Evolutionary conservation across 1,140 invertebrate species (phyloP).

Genomic region (Bombus polaris): DNA sequence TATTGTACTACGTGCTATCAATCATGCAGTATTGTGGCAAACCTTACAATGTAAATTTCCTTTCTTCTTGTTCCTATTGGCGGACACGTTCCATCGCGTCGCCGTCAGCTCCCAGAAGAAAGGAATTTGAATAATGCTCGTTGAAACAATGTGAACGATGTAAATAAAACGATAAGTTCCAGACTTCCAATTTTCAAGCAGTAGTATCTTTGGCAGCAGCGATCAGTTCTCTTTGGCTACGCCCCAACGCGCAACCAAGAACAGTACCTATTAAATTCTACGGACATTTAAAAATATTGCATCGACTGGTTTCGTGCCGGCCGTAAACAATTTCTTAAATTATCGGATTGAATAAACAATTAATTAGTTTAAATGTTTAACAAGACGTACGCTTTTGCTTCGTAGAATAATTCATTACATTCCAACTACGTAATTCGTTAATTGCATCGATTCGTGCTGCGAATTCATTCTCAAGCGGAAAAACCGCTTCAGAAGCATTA

Average conservation of each 20-base stretch:
- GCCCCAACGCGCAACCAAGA: constrained; percentile 32
- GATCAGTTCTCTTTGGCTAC: constrained; percentile 47
- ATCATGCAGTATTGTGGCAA: background rate
- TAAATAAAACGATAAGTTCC: constrained; percentile 64
- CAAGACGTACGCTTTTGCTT: too few species aligned
- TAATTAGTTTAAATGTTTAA: too few species aligned
- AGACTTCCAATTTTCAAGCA: constrained; percentile 25
- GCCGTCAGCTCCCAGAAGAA: constrained; percentile 8
- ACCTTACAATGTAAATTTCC: background rate
- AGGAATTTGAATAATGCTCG: constrained; percentile 44
- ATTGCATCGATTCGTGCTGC: background rate
- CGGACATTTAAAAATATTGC: constrained; percentile 5
- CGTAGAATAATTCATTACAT: background rate
- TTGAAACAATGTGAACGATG: constrained; percentile 50
- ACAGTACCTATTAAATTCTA: constrained; percentile 10
- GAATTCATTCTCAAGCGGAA: background rate
- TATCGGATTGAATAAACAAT: background rate
- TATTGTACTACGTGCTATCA: background rate
- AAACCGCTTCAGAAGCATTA: background rate
- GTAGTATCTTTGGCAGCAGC: constrained; percentile 33
- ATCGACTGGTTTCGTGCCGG: too few species aligned
- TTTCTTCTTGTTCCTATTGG: background rate
- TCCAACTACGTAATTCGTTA: background rate
- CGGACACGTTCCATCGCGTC: constrained; percentile 2
- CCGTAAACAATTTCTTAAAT: background rate